Conservation (phyloP, 2,797 vertebrate genomes). For the Trichosurus vulpecula region DNA sequence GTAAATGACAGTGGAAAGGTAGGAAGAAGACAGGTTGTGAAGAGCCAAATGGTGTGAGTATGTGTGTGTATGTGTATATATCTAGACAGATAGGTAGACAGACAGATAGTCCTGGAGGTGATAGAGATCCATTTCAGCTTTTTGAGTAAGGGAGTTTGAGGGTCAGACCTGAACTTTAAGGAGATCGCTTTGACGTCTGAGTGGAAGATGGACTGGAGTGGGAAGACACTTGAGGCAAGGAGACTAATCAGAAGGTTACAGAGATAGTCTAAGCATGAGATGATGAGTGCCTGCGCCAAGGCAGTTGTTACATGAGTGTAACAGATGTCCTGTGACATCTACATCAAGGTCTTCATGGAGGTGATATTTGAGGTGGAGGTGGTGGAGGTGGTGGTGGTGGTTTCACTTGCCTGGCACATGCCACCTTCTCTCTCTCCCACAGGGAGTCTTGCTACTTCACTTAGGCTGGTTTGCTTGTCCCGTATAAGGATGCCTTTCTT, state of each 20-base stretch:
- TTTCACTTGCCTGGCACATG: not conserved
- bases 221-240: not conserved
- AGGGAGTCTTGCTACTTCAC: not conserved
- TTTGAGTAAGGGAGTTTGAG: not conserved
- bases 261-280: not conserved
- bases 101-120: not conserved
- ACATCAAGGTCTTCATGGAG: not conserved
- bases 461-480: not conserved
- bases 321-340: not conserved
- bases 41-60: not conserved
- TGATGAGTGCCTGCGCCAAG: not conserved
- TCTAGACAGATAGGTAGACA: too few relatives aligned
- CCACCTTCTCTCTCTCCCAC: not conserved
- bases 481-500: not conserved
- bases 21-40: not conserved
- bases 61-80: too few relatives aligned
- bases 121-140: not conserved
- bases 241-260: not conserved
- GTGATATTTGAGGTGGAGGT: not conserved
- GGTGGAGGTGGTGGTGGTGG: not conserved
- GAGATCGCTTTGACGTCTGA: not conserved
- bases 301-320: not conserved
- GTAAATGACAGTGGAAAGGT: not conserved
- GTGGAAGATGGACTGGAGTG: not conserved
- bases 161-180: not conserved